Evolutionary conservation across 2,888 invertebrate genomes (phyloP).

Genomic region (Ellobium chinense): DNA sequence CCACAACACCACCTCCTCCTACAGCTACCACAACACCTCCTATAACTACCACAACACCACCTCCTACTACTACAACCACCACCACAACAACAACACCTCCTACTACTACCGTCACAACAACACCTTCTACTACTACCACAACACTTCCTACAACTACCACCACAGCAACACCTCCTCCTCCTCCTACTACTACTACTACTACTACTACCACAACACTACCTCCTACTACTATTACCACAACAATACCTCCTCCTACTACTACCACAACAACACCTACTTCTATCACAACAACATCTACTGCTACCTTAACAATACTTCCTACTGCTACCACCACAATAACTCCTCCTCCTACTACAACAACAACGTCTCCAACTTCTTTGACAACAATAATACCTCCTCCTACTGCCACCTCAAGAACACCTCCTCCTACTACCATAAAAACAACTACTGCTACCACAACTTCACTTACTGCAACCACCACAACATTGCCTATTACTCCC

Average conservation of each 20-base stretch:
- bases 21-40: not conserved
- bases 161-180: not conserved
- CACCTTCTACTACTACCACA: not conserved
- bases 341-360: not conserved
- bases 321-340: not conserved
- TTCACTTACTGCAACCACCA: not conserved
- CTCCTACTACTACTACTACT: not conserved
- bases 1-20: not conserved
- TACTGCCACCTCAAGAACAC: not conserved
- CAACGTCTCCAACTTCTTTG: not conserved
- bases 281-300: not conserved
- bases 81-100: not conserved
- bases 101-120: not conserved
- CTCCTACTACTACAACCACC: not conserved
- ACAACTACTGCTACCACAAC: not conserved
- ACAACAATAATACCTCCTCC: not conserved
- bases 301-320: not conserved
- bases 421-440: not conserved
- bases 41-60: not conserved
- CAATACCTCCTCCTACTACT: not conserved
- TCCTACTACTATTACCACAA: not conserved
- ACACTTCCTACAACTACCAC: not conserved
- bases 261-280: not conserved
- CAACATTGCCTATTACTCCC: not conserved
- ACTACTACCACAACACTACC: not conserved